Percentiles rank a stretch among this genome's conserved stretches.
Conservation (phyloP, 2,888 invertebrate species). For the Celastrina argiolus region DNA sequence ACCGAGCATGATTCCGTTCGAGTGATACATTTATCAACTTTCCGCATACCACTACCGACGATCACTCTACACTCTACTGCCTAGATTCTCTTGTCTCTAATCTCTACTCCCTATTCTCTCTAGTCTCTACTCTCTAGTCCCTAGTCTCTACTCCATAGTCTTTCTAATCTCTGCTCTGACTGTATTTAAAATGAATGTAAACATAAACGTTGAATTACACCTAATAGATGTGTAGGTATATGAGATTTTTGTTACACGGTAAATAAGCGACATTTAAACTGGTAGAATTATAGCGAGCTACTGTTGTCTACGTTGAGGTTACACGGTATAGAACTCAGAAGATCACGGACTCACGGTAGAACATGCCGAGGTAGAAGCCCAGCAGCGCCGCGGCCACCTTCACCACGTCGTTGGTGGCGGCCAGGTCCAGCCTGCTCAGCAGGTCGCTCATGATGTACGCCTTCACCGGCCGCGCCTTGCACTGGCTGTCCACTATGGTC, state of each 20-base stretch:
- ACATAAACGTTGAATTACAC: too few relatives aligned
- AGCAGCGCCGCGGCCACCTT: slow-evolving; percentile 55
- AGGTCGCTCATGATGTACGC: slow-evolving; percentile 72
- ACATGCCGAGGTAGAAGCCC: slow-evolving; percentile 64
- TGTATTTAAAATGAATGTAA: too few relatives aligned
- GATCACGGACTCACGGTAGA: slow-evolving; percentile 58
- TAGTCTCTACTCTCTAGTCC: too few relatives aligned
- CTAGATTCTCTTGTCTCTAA: too few relatives aligned
- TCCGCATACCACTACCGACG: too few relatives aligned
- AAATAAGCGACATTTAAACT: too few relatives aligned
- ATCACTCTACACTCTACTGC: too few relatives aligned
- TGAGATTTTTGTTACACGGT: too few relatives aligned
- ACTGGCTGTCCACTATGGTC: slow-evolving; percentile 61
- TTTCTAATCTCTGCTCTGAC: too few relatives aligned
- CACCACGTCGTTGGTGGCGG: slow-evolving; percentile 59
- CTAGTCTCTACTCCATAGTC: too few relatives aligned
- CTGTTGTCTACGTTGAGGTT: background rate
- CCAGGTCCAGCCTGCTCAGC: slow-evolving; percentile 61
- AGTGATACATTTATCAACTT: background rate
- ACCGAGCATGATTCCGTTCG: background rate
- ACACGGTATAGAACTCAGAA: background rate
- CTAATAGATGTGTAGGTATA: too few relatives aligned
- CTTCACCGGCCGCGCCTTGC: slow-evolving; percentile 57
- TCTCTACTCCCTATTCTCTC: too few relatives aligned
- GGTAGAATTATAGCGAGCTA: background rate